Evolutionary conservation across 2,888 invertebrate species (phyloP).

Genomic region (Sarcophaga variegata): DNA sequence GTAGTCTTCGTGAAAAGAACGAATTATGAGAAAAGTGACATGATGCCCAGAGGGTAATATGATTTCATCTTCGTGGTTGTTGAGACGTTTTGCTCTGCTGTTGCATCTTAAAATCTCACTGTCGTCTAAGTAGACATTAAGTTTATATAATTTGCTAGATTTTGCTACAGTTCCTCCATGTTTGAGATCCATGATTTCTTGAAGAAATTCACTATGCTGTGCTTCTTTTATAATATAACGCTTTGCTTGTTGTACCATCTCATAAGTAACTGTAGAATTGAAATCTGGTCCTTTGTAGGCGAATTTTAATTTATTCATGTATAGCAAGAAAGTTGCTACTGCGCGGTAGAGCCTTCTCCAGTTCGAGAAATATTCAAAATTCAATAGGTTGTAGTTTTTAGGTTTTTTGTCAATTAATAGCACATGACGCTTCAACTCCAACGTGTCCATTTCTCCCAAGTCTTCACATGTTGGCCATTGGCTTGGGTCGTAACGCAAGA

Average conservation of each 20-base stretch:
- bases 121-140: too few species aligned
- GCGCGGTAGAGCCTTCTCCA: slow-evolving; percentile 61
- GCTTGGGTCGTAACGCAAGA: neutral
- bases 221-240: slow-evolving; percentile 13
- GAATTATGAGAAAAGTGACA: slow-evolving; percentile 28
- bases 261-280: neutral
- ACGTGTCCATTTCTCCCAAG: too few species aligned
- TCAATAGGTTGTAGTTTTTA: too few species aligned
- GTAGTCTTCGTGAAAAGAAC: slow-evolving; percentile 1
- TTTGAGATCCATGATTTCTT: slow-evolving; percentile 53
- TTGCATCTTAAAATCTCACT: too few species aligned
- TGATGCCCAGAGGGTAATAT: slow-evolving; percentile 25
- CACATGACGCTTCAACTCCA: neutral
- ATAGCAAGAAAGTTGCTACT: slow-evolving; percentile 49
- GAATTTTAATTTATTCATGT: slow-evolving; percentile 46
- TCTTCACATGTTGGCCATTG: slow-evolving; percentile 47
- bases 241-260: slow-evolving; percentile 20
- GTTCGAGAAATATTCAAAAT: too few species aligned
- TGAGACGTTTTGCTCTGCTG: slow-evolving; percentile 31
- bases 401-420: too few species aligned
- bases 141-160: slow-evolving; percentile 39
- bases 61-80: slow-evolving; percentile 50
- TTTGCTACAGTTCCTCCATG: slow-evolving; percentile 34
- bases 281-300: neutral
- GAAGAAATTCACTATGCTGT: neutral